Conservation (phyloP, 2,113 vertebrate genomes). For the Channa maculata region DNA sequence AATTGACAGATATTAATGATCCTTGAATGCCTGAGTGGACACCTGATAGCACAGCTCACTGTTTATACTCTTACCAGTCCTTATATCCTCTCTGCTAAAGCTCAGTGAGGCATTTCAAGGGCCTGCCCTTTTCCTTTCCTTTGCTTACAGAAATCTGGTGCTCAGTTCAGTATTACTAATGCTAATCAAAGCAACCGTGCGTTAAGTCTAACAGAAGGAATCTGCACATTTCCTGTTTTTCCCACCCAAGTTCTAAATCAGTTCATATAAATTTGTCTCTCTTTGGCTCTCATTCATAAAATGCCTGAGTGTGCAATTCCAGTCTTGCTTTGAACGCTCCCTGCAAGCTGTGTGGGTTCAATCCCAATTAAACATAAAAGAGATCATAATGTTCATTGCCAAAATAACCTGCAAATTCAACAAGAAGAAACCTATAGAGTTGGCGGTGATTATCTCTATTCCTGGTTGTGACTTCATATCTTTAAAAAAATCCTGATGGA, state of each 20-base stretch:
- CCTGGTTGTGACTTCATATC: slow-evolving; percentile 30
- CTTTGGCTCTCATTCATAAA: slow-evolving; percentile 22
- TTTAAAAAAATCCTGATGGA: slow-evolving; percentile 53
- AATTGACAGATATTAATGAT: slow-evolving; percentile 61
- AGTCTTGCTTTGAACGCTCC: slow-evolving; percentile 27
- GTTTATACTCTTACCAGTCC: slow-evolving; percentile 45
- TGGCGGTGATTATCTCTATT: slow-evolving; percentile 49
- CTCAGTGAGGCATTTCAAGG: slow-evolving; percentile 39
- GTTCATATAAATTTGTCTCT: background rate
- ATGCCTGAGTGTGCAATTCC: slow-evolving; percentile 25
- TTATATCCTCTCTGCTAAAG: slow-evolving; percentile 13
- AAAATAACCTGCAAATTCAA: slow-evolving; percentile 13
- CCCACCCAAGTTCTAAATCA: slow-evolving; percentile 25
- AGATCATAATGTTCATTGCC: slow-evolving; percentile 18
- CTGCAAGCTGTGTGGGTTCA: background rate
- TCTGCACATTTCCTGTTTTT: background rate
- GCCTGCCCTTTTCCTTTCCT: slow-evolving; percentile 5
- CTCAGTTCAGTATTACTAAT: background rate
- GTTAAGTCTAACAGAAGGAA: background rate
- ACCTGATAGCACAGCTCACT: slow-evolving; percentile 59
- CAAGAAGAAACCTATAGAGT: slow-evolving; percentile 9
- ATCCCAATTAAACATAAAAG: slow-evolving; percentile 12
- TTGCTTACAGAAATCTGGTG: slow-evolving; percentile 20
- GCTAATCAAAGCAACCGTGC: background rate
- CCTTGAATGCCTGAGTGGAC: slow-evolving; percentile 44